Evolutionary conservation across 2,888 invertebrate species (phyloP).

Genomic region (Cephus runcator): DNA sequence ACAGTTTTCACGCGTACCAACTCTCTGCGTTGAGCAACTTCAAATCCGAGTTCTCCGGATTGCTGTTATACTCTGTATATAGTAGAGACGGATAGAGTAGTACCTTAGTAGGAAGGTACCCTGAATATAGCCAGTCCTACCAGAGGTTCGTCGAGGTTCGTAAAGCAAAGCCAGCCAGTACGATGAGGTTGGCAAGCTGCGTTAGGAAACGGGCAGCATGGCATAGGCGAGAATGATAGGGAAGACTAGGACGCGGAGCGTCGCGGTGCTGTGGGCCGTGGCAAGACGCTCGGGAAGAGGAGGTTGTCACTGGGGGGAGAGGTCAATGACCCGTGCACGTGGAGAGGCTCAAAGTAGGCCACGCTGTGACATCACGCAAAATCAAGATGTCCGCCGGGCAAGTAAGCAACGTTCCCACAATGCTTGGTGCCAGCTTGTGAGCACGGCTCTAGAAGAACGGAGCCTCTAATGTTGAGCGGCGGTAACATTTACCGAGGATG

Average conservation of each 20-base stretch:
- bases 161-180: background rate
- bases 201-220: background rate
- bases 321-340: conserved; percentile 61
- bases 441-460: background rate
- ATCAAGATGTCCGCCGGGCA: conserved; percentile 54
- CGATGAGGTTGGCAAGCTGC: background rate
- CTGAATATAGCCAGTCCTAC: background rate
- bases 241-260: background rate
- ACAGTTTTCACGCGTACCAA: no score
- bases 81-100: background rate
- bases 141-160: background rate
- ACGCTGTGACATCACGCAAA: conserved; percentile 60
- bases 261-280: conserved; percentile 7
- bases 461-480: background rate
- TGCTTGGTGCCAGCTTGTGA: conserved; percentile 16
- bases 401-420: conserved; percentile 38
- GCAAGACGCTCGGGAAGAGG: background rate
- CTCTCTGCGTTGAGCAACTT: background rate
- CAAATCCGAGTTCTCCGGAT: background rate
- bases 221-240: background rate
- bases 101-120: background rate
- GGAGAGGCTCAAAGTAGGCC: conserved; percentile 59
- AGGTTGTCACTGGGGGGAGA: conserved; percentile 27
- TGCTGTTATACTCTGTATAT: background rate
- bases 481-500: background rate